Evolutionary conservation across 2,113 vertebrate genomes (phyloP).

Genomic region (Neoarius graeffei): DNA sequence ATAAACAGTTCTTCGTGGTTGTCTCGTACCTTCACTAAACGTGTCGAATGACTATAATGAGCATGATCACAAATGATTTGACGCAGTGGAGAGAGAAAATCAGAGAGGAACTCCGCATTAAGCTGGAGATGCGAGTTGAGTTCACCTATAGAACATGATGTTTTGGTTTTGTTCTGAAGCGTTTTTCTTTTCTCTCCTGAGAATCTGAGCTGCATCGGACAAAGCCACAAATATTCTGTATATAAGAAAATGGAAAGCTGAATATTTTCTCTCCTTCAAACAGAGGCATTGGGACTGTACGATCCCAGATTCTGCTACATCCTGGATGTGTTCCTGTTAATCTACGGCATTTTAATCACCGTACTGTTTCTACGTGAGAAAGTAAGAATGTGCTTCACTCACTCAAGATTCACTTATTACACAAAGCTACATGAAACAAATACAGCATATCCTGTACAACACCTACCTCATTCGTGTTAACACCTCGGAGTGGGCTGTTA

Average conservation of each 20-base stretch:
- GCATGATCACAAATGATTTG: neutral
- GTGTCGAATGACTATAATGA: neutral
- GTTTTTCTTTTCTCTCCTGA: neutral
- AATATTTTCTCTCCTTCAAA: neutral
- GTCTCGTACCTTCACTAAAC: neutral
- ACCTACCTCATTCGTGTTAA: neutral
- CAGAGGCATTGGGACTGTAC: slow-evolving; percentile 60
- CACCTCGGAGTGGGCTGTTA: neutral
- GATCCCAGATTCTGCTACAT: slow-evolving; percentile 84
- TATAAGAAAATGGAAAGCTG: neutral
- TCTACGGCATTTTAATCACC: slow-evolving; percentile 84
- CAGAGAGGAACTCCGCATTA: neutral
- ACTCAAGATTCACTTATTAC: neutral
- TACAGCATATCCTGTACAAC: neutral
- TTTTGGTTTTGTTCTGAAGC: neutral
- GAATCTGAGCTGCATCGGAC: neutral
- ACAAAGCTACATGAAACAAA: neutral
- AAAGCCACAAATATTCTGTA: neutral
- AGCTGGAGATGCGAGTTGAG: neutral
- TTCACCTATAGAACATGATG: neutral
- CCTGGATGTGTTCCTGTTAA: slow-evolving; percentile 84
- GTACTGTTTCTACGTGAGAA: slow-evolving; percentile 82
- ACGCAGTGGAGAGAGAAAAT: neutral
- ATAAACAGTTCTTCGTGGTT: neutral
- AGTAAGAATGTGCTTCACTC: slow-evolving; percentile 68